Evolutionary conservation across 2,113 vertebrate species (phyloP).

Genomic region (Pica pica): DNA sequence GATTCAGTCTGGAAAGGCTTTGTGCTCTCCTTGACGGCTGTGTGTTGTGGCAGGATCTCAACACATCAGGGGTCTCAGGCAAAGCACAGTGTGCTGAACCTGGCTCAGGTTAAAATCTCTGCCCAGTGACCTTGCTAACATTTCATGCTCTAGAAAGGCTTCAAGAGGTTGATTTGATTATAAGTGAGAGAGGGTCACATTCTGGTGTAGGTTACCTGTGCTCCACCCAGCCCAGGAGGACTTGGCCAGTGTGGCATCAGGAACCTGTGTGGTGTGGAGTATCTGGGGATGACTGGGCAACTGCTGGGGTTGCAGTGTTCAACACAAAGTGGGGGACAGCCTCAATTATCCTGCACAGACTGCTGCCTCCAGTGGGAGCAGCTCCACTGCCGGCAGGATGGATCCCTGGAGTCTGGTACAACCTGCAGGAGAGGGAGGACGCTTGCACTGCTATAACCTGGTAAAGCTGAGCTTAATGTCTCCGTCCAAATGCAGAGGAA

Average conservation of each 20-base stretch:
- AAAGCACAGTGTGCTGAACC: not conserved
- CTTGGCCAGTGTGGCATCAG: not conserved
- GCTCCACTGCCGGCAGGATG: not conserved
- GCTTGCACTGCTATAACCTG: fast-evolving
- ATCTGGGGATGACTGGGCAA: fast-evolving
- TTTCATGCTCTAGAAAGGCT: not conserved
- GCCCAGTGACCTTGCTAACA: not conserved
- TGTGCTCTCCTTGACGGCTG: not conserved
- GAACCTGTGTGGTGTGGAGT: not conserved
- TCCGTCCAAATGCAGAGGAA: not conserved
- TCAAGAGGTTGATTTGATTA: not conserved
- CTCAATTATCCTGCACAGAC: not conserved
- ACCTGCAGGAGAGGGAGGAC: not conserved
- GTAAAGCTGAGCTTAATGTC: not conserved
- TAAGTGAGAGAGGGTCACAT: not conserved
- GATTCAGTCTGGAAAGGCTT: not conserved
- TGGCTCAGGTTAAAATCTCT: not conserved
- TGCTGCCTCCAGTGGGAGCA: not conserved
- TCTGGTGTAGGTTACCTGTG: not conserved
- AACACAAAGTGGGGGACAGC: not conserved
- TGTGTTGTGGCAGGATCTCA: not conserved
- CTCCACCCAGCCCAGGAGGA: not conserved
- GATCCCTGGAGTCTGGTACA: not conserved
- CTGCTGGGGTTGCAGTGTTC: not conserved
- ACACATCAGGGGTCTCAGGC: not conserved